A percentile compares a stretch with the other conserved stretches of the same genome.
phyloP scores from a whole-genome alignment of 92 coral and sea anemone species.

The Chrysogorgia sp. region DNA sequence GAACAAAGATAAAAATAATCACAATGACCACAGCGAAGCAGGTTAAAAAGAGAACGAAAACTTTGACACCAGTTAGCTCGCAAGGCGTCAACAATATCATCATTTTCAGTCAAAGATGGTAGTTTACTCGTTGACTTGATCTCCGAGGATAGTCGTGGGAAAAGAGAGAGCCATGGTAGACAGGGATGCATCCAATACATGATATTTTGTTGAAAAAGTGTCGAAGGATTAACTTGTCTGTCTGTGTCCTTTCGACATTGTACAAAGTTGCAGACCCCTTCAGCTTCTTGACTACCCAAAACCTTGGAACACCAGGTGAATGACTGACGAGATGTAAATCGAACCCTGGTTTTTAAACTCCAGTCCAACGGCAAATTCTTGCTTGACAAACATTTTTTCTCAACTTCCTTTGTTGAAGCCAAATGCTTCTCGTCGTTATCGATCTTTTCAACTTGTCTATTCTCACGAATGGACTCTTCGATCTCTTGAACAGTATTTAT shows the following conservation, averaged over 20 bases:
- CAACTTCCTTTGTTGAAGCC: background rate
- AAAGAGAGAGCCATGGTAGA: slow-evolving; percentile 84
- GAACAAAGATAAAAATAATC: slow-evolving; percentile 89
- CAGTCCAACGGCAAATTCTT: slow-evolving; percentile 79
- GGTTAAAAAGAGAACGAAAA: slow-evolving; percentile 91
- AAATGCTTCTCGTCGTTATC: slow-evolving; percentile 23
- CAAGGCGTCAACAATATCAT: slow-evolving; percentile 63
- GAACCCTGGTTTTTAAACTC: slow-evolving; percentile 84
- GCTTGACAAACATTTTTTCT: slow-evolving; percentile 10
- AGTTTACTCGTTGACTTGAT: slow-evolving; percentile 45
- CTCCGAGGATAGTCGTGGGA: slow-evolving; percentile 68
- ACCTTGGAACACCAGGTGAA: slow-evolving; percentile 85
- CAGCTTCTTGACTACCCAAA: slow-evolving; percentile 71
- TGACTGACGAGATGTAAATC: slow-evolving; percentile 75
- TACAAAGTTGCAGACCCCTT: slow-evolving; percentile 76
- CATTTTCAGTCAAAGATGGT: slow-evolving; percentile 50
- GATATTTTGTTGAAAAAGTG: slow-evolving; percentile 62
- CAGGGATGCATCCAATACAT: slow-evolving; percentile 94
- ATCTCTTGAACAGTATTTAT: background rate
- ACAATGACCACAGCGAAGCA: slow-evolving; percentile 78
- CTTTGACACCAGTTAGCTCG: slow-evolving; percentile 81
- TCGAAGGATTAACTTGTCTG: slow-evolving; percentile 6
- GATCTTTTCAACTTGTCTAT: slow-evolving; percentile 18
- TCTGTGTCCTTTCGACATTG: slow-evolving; percentile 56
- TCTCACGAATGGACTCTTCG: background rate